Percentiles rank a stretch among this genome's conserved stretches.
Conservation (phyloP, 2,888 invertebrate genomes). For the Metacarcinus magister region DNA sequence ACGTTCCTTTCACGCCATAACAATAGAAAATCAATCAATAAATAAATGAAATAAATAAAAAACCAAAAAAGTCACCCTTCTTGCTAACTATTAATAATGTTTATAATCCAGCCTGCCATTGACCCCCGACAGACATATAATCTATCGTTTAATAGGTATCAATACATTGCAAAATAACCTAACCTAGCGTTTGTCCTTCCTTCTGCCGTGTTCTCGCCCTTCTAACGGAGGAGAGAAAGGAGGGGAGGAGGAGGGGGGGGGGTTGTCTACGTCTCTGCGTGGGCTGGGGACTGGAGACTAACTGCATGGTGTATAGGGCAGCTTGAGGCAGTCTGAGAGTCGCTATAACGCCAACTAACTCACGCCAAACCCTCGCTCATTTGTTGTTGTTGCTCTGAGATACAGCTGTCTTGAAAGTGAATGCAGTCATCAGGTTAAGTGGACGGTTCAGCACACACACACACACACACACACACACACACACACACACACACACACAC, state of each 20-base stretch:
- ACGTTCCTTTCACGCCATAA: too few species aligned
- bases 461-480: too few species aligned
- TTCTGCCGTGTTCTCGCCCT: background rate
- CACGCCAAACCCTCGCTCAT: background rate
- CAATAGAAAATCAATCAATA: background rate
- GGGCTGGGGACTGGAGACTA: too few species aligned
- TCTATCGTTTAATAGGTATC: background rate
- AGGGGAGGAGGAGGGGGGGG: background rate
- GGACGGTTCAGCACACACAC: background rate
- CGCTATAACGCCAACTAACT: slow-evolving; percentile 3
- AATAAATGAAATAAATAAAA: background rate
- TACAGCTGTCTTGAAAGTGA: slow-evolving; percentile 10
- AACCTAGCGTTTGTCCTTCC: background rate
- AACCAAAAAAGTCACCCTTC: background rate
- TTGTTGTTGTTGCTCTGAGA: background rate
- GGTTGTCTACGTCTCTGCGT: too few species aligned
- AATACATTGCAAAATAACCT: background rate
- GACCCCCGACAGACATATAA: background rate
- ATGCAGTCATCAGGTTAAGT: slow-evolving; percentile 13
- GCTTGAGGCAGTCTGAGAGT: background rate
- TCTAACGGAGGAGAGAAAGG: background rate
- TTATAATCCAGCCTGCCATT: background rate
- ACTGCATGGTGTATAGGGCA: background rate
- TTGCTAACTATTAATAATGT: background rate
- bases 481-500: too few species aligned